A percentile compares a stretch with the other conserved stretches of the same genome.
phyloP scores from a whole-genome alignment of 2,888 invertebrate species.

The Pristionchus mayeri region DNA sequence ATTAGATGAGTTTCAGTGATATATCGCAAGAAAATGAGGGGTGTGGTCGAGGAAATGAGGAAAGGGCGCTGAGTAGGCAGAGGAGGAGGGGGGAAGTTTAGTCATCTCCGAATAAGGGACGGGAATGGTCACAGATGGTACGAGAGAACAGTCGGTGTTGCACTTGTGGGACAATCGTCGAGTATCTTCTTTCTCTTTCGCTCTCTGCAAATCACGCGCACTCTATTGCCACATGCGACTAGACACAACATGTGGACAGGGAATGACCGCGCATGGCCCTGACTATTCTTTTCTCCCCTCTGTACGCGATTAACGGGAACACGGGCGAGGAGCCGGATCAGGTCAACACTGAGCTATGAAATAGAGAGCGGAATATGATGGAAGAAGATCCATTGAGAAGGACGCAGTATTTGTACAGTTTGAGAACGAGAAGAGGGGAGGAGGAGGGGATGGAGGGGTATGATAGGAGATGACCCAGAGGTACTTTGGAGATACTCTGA shows the following conservation, averaged over 20 bases:
- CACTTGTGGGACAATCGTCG: conserved; percentile 35
- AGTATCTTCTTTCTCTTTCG: no score
- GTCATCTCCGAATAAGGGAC: conserved; percentile 25
- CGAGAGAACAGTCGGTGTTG: neutral
- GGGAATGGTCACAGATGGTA: conserved; percentile 46
- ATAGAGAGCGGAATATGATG: conserved; percentile 27
- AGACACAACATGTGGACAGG: neutral
- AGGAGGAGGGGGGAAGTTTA: conserved; percentile 1
- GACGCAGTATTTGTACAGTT: conserved; percentile 28
- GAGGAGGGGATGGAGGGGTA: conserved; percentile 24
- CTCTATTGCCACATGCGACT: neutral
- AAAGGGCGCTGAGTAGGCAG: no score
- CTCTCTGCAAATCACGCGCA: neutral
- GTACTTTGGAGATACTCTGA: conserved; percentile 17
- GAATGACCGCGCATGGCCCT: neutral
- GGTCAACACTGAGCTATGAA: conserved; percentile 15
- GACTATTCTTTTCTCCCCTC: neutral
- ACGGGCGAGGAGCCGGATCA: conserved; percentile 34
- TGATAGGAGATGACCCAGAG: conserved; percentile 39
- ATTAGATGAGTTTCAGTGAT: conserved; percentile 7
- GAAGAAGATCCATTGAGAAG: conserved; percentile 46
- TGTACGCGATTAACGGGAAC: neutral
- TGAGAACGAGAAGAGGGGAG: conserved; percentile 13
- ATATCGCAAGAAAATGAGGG: conserved; percentile 15
- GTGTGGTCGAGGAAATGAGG: conserved; percentile 43